These are phyloP conservation scores for Stomatorhinus walkeri DNA, from an alignment of 2,797 vertebrate genomes.

Conservation along the genomic window DNA sequence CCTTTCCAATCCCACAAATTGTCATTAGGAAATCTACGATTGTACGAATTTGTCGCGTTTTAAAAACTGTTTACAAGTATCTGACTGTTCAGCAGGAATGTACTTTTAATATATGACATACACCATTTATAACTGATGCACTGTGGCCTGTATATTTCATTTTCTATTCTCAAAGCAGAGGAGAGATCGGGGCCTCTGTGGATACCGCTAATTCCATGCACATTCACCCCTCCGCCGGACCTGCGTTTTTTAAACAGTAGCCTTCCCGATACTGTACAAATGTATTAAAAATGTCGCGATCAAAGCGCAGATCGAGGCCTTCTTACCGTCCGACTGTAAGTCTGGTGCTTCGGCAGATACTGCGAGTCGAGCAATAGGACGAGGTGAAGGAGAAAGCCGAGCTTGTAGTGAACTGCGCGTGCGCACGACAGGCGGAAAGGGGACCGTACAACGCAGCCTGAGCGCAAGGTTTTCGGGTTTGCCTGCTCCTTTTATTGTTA, in stretches of 20 bases:
- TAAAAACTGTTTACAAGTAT: background rate
- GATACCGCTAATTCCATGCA: background rate
- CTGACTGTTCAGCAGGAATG: background rate
- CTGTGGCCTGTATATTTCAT: background rate
- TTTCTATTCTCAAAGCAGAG: background rate
- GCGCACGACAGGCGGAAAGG: slow-evolving; percentile 35
- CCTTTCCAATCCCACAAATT: background rate
- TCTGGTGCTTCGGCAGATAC: slow-evolving; percentile 28
- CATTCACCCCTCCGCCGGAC: background rate
- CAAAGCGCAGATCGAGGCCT: background rate
- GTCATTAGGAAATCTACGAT: background rate
- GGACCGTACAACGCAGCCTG: background rate
- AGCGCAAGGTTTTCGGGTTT: background rate
- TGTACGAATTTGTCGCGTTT: background rate
- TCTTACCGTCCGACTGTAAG: slow-evolving; percentile 48
- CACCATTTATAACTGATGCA: background rate
- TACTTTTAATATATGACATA: background rate
- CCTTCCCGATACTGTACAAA: background rate
- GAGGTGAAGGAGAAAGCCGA: slow-evolving; percentile 56
- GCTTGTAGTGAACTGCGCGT: slow-evolving; percentile 36
- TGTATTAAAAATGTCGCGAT: background rate
- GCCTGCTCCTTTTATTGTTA: background rate
- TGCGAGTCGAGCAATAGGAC: slow-evolving; percentile 37
- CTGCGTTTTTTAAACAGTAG: background rate
- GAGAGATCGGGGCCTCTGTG: background rate